These are phyloP conservation scores for Callosobruchus maculatus DNA, from an alignment of 2,888 invertebrate species.

Conservation along the genomic window DNA sequence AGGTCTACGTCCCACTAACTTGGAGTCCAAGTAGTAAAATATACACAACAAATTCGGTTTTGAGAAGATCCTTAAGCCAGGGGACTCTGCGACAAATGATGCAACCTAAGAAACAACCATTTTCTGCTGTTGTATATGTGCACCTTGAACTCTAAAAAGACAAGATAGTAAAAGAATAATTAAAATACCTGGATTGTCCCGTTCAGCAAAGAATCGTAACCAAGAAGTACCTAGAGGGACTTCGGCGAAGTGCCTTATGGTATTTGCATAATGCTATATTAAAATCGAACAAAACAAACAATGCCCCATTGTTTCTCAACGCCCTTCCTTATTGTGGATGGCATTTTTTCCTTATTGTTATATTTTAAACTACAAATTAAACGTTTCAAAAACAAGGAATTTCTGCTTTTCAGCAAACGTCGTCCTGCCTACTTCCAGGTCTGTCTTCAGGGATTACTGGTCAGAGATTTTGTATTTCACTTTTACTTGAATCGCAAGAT, in stretches of 20 bases:
- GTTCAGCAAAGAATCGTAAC: background rate
- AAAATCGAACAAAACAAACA: constrained; percentile 17
- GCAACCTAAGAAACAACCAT: too few relatives aligned
- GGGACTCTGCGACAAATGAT: too few relatives aligned
- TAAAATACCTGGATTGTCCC: background rate
- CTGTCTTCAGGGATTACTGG: background rate
- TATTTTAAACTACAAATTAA: constrained; percentile 8
- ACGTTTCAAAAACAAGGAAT: background rate
- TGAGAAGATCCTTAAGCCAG: too few relatives aligned
- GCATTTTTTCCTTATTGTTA: constrained; percentile 13
- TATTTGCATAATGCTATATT: constrained; percentile 17
- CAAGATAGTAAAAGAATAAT: background rate
- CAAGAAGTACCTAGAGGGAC: constrained; percentile 10
- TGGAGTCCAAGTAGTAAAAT: too few relatives aligned
- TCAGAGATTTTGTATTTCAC: too few relatives aligned
- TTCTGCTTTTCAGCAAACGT: background rate
- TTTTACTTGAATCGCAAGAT: too few relatives aligned
- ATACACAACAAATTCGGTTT: too few relatives aligned
- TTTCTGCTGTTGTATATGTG: too few relatives aligned
- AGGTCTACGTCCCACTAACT: too few relatives aligned
- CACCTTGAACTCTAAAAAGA: background rate
- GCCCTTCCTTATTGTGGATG: constrained; percentile 12
- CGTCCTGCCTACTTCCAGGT: background rate
- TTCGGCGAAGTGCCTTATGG: background rate
- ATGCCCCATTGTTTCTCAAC: constrained; percentile 19